Percentiles rank a stretch among this genome's conserved stretches.
Evolutionary conservation across 1,140 invertebrate genomes (phyloP).

Genomic region (Helicoverpa zea): DNA sequence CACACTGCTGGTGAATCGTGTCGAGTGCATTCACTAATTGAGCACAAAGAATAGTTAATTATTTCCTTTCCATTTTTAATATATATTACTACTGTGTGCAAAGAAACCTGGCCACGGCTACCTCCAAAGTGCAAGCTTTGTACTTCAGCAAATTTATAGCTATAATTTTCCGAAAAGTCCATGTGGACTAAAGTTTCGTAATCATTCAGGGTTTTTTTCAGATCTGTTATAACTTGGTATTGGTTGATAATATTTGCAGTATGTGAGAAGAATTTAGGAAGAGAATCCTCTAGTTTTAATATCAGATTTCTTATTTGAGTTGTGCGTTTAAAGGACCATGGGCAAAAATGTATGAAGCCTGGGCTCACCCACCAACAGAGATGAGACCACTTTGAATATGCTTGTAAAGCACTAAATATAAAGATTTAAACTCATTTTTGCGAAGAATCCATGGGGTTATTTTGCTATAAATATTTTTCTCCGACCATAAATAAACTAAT

Average conservation of each 20-base stretch:
- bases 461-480: no score
- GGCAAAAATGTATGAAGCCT: no score
- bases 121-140: conserved; percentile 72
- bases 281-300: conserved; percentile 20
- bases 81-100: conserved; percentile 70
- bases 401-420: no score
- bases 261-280: conserved; percentile 26
- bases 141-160: conserved; percentile 68
- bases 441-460: no score
- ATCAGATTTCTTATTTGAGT: conserved; percentile 10
- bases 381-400: no score
- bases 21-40: conserved; percentile 38
- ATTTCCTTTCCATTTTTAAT: conserved; percentile 15
- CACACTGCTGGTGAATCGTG: conserved; percentile 53
- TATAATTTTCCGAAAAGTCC: conserved; percentile 68
- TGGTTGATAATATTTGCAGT: conserved; percentile 25
- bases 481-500: no score
- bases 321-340: not conserved
- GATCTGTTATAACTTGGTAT: not conserved
- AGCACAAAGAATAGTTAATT: conserved; percentile 27
- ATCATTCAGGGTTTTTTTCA: conserved; percentile 58
- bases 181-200: conserved; percentile 59
- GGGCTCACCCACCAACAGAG: no score
- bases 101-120: conserved; percentile 62
- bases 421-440: no score